Conservation (phyloP, 2,888 invertebrate species). For the Mythimna vitellina region DNA sequence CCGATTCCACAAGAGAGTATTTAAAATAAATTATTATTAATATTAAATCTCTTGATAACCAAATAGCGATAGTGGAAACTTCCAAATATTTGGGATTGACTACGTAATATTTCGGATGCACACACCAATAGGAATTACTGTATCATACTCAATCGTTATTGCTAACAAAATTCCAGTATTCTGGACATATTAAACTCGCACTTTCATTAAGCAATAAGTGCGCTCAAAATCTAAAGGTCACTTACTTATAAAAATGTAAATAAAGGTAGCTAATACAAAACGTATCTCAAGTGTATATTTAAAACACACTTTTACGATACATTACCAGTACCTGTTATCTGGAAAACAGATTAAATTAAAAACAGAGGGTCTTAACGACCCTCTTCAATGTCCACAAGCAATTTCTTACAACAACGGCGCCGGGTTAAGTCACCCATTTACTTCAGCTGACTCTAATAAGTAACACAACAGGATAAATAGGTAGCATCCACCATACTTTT, state of each 20-base stretch:
- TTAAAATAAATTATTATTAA: too few species aligned
- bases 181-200: neutral
- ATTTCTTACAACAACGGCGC: slow-evolving; percentile 54
- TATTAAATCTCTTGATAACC: too few species aligned
- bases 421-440: slow-evolving; percentile 57
- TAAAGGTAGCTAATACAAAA: neutral
- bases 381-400: slow-evolving; percentile 58
- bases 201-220: neutral
- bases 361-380: slow-evolving; percentile 55
- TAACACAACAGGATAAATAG: slow-evolving; percentile 47
- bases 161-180: neutral
- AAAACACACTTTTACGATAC: slow-evolving; percentile 33
- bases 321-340: slow-evolving; percentile 41
- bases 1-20: too few species aligned
- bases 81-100: too few species aligned
- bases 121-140: too few species aligned
- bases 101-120: too few species aligned
- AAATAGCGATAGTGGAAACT: too few species aligned
- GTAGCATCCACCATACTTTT: slow-evolving; percentile 28
- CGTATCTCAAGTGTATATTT: slow-evolving; percentile 1
- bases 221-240: neutral
- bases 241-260: neutral
- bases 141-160: neutral
- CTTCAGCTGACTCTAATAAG: slow-evolving; percentile 61
- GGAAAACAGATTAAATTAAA: slow-evolving; percentile 53